Evolutionary conservation across 2,888 invertebrate genomes (phyloP).

Genomic region (Caenorhabditis becei): DNA sequence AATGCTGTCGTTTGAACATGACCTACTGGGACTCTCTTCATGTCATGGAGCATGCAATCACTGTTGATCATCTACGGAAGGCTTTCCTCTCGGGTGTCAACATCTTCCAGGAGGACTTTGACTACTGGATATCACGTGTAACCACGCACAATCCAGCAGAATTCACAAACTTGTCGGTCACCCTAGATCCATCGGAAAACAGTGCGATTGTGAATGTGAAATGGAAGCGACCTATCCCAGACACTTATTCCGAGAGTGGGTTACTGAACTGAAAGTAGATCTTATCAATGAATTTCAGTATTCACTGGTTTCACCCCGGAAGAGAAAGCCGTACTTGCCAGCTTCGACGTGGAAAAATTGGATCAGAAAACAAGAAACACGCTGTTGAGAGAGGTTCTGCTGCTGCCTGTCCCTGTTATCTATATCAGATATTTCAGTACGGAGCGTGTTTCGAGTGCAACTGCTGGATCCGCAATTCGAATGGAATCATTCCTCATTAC

Average conservation of each 20-base stretch:
- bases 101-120: not conserved
- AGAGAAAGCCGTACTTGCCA: not conserved
- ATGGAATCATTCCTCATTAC: not conserved
- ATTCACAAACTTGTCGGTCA: too few species aligned
- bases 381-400: not conserved
- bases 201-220: not conserved
- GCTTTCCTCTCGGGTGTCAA: not conserved
- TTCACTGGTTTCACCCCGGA: not conserved
- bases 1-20: constrained; percentile 2
- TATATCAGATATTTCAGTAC: not conserved
- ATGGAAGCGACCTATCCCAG: not conserved
- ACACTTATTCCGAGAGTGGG: not conserved
- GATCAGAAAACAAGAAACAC: not conserved
- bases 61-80: not conserved
- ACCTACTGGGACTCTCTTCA: not conserved
- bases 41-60: not conserved
- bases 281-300: not conserved
- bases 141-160: not conserved
- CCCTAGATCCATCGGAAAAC: not conserved
- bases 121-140: not conserved
- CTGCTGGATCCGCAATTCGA: not conserved
- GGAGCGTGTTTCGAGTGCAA: not conserved
- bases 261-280: not conserved
- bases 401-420: too few species aligned
- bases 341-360: not conserved